phyloP scores from a whole-genome alignment of 2,113 vertebrate species.

The Microcebus griseorufus region DNA sequence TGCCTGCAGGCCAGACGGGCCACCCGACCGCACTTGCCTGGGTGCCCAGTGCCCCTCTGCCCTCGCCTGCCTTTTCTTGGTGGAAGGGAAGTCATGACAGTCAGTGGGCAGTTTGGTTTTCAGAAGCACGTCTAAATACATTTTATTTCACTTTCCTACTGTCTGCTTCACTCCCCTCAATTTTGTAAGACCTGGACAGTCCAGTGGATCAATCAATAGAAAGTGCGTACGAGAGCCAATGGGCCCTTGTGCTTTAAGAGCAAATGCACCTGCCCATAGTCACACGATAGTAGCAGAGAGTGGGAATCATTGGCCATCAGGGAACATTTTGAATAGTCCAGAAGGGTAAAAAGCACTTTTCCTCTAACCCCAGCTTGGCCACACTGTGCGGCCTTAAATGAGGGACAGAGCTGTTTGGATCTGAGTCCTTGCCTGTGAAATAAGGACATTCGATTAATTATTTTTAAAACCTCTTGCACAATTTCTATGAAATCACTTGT shows the following conservation, averaged over 20 bases:
- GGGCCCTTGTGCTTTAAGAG: background rate
- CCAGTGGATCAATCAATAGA: too few relatives aligned
- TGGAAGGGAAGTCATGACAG: background rate
- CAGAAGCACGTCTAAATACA: background rate
- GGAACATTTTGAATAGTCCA: background rate
- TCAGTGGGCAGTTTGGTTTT: background rate
- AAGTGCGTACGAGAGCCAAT: accelerated
- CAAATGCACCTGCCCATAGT: background rate
- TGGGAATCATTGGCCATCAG: too few relatives aligned
- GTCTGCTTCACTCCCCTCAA: background rate
- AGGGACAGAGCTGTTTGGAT: background rate
- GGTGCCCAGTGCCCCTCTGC: too few relatives aligned
- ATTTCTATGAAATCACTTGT: background rate
- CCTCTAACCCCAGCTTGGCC: accelerated
- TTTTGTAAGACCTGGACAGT: background rate
- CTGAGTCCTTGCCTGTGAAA: background rate
- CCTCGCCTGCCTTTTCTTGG: background rate
- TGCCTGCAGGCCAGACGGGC: background rate
- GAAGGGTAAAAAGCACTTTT: background rate
- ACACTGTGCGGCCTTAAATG: background rate
- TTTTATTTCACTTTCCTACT: background rate
- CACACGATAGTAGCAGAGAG: accelerated
- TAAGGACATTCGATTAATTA: background rate
- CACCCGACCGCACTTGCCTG: too few relatives aligned
- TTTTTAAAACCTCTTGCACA: background rate